Evolutionary conservation across 2,888 invertebrate species (phyloP), one percentile per base, ranked within the genome.

Genomic region (Syritta pipiens): DNA sequence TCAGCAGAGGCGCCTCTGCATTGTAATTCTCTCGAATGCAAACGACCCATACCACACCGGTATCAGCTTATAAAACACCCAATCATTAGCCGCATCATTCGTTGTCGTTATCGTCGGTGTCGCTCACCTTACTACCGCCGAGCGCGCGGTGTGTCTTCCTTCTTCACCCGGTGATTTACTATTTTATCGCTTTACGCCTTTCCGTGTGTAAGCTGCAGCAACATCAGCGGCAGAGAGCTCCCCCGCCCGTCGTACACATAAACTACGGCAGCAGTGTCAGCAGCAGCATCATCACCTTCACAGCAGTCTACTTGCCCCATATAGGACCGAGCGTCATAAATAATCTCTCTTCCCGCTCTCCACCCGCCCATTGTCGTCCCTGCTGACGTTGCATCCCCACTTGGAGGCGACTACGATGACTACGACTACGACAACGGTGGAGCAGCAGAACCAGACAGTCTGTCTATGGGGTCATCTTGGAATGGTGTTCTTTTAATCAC

Each of bases 391-490:
- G 55, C 35, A 62, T 53, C 59, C n/a, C n/a, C n/a, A n/a, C n/a
- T n/a, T n/a, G n/a, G n/a, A 40, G 28, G 51, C 63, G 51, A 46
- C 65, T 37, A 32, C 51, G 62, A 42, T 14, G 37, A 37, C 37
- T 17, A n/a, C 51, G 40, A 19, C 55, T 26, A 49, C 48, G 49
- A 19, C 24, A 17, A 12, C 24, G 12, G 24, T 63, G 42, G 42
- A 57, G 65, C 51, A 51, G n/a, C 17, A 30, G 49, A 74, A 57
- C 67, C 74, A 79, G 79, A 79, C 79, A 79, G 67, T 68, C 74
- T 79, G 79, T 79, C 79, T 79, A 74, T 79, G 79, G 79, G 79
- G 79, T 79, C 74, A 79, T 74, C 74, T 79, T 51, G 79, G 60
- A 68, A 44, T 74, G 68, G 72, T 67, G 74, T 62, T 74, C 60